These are phyloP conservation scores for Leptinotarsa rubiginosa DNA, from an alignment of 2,888 invertebrate genomes.

Conservation along the genomic window DNA sequence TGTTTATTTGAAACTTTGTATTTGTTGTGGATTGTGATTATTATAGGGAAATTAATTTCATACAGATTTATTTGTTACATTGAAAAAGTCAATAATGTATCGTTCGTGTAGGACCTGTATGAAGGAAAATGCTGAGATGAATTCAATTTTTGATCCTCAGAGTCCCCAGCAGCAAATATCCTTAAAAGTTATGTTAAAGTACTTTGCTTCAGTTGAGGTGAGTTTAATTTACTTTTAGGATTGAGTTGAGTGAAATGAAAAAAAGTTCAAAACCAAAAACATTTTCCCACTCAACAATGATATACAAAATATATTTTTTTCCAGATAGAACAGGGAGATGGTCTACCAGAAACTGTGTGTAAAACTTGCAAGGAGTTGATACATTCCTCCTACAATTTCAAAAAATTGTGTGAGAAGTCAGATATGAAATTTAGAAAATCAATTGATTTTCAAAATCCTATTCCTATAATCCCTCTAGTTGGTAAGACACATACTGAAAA, in stretches of 20 bases:
- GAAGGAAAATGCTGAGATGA: conserved; percentile 45
- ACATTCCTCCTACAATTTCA: conserved; percentile 55
- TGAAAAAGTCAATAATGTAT: too few species aligned
- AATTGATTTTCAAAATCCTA: not conserved
- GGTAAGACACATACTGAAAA: not conserved
- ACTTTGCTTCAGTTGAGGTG: conserved; percentile 55
- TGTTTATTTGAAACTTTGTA: too few species aligned
- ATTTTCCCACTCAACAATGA: too few species aligned
- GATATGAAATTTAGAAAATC: conserved; percentile 52
- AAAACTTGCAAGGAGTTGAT: conserved; percentile 55
- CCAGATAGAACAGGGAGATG: conserved; percentile 56
- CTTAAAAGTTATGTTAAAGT: conserved; percentile 53
- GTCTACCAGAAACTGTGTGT: conserved; percentile 60
- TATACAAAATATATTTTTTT: not conserved
- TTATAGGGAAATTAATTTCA: not conserved
- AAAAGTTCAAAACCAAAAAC: too few species aligned
- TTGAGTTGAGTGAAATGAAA: too few species aligned
- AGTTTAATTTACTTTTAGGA: not conserved
- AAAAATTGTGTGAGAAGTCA: conserved; percentile 58
- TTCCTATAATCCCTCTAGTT: not conserved
- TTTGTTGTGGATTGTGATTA: too few species aligned
- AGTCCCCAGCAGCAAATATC: conserved; percentile 46
- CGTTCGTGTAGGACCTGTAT: conserved; percentile 52
- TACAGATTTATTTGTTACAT: too few species aligned
- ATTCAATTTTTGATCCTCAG: conserved; percentile 47